Percentiles rank a stretch among this genome's conserved stretches.
Evolutionary conservation across 1,140 invertebrate genomes (phyloP).

Genomic region (Globodera rostochiensis): DNA sequence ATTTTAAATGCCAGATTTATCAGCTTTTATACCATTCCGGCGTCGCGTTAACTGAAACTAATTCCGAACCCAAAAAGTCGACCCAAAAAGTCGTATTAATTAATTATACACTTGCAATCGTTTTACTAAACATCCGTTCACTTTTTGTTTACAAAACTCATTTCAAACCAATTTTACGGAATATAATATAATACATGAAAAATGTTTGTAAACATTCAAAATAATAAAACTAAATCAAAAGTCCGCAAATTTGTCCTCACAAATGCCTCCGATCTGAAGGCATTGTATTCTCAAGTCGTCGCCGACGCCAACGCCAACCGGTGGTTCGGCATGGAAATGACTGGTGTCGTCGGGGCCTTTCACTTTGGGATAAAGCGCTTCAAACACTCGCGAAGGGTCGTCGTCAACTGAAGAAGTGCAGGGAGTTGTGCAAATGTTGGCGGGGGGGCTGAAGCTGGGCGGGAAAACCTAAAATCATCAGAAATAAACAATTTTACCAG

Average conservation of each 20-base stretch:
- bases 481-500: too few species aligned
- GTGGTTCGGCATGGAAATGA: conserved; percentile 57
- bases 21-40: too few species aligned
- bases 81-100: too few species aligned
- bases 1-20: too few species aligned
- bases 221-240: conserved; percentile 31
- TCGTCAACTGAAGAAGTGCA: neutral
- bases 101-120: too few species aligned
- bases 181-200: too few species aligned
- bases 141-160: too few species aligned
- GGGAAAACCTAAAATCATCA: conserved; percentile 49
- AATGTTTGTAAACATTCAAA: neutral
- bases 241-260: conserved; percentile 38
- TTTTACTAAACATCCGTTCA: too few species aligned
- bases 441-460: conserved; percentile 50
- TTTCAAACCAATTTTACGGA: too few species aligned
- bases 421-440: neutral
- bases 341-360: conserved; percentile 59
- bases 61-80: too few species aligned
- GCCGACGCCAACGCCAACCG: neutral
- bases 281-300: conserved; percentile 11
- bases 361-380: conserved; percentile 59
- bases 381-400: conserved; percentile 53
- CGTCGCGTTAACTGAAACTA: too few species aligned
- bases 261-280: conserved; percentile 19